Conservation (phyloP, 2,888 invertebrate species). For the Nymphalis polychloros region DNA sequence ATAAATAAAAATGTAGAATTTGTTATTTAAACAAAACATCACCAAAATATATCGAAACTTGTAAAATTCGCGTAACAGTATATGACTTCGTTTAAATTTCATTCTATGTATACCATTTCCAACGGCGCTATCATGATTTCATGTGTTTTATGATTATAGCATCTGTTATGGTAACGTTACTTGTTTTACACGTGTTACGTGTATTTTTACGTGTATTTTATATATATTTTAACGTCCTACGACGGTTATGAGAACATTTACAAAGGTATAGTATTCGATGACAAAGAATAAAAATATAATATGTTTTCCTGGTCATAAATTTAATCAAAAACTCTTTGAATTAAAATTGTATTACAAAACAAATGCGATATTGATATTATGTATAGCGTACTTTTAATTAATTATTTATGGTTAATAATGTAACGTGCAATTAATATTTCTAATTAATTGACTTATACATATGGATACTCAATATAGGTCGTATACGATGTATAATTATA, state of each 20-base stretch:
- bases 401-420: background rate
- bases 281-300: no score
- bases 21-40: background rate
- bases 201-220: slow-evolving; percentile 20
- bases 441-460: no score
- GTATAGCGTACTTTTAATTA: background rate
- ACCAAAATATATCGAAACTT: background rate
- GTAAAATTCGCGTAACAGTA: slow-evolving; percentile 1
- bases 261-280: background rate
- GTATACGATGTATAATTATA: no score
- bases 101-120: slow-evolving; percentile 16
- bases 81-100: slow-evolving; percentile 11
- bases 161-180: slow-evolving; percentile 24
- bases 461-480: no score
- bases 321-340: no score
- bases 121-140: slow-evolving; percentile 47
- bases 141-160: slow-evolving; percentile 36
- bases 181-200: slow-evolving; percentile 28
- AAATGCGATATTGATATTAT: no score
- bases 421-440: no score
- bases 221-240: slow-evolving; percentile 12
- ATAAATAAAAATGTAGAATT: no score
- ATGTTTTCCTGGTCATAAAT: no score
- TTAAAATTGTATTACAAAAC: no score
- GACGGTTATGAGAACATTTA: background rate